phyloP scores from a whole-genome alignment of 2,113 vertebrate genomes.

The Columbina picui region DNA sequence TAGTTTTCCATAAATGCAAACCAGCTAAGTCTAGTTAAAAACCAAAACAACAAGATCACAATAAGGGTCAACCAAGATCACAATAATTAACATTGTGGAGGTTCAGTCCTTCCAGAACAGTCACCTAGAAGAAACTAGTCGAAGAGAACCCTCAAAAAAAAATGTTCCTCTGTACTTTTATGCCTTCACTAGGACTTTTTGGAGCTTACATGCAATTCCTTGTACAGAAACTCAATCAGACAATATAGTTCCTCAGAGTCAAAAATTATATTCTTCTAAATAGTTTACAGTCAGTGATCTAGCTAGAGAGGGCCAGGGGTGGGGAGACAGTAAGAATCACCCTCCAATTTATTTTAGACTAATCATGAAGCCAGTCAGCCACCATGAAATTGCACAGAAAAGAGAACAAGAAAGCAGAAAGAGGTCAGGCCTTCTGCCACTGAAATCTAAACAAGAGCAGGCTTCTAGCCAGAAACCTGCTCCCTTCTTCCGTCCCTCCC shows the following conservation, averaged over 20 bases:
- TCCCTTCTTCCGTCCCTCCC: not conserved
- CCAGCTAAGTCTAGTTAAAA: not conserved
- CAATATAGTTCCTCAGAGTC: not conserved
- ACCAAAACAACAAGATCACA: not conserved
- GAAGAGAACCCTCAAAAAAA: not conserved
- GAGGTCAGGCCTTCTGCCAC: conserved; percentile 46
- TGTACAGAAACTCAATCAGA: not conserved
- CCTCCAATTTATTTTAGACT: conserved; percentile 25
- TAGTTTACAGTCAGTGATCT: not conserved
- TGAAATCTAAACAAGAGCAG: conserved; percentile 22
- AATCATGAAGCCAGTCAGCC: conserved; percentile 33
- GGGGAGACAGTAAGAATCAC: not conserved
- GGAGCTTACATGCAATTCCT: not conserved
- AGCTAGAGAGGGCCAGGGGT: not conserved
- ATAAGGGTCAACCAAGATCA: not conserved
- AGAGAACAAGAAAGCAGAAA: conserved; percentile 38
- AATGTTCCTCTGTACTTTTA: not conserved
- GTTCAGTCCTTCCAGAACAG: not conserved
- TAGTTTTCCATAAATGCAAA: conserved; percentile 69
- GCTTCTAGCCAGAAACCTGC: not conserved
- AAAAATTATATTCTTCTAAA: not conserved
- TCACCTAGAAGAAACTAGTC: not conserved
- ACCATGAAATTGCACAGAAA: conserved; percentile 55
- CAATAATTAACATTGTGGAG: not conserved
- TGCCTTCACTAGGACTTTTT: not conserved